A percentile compares a stretch with the other conserved stretches of the same genome.
phyloP scores from a whole-genome alignment of 2,888 invertebrate species.

The Sturmia bella region DNA sequence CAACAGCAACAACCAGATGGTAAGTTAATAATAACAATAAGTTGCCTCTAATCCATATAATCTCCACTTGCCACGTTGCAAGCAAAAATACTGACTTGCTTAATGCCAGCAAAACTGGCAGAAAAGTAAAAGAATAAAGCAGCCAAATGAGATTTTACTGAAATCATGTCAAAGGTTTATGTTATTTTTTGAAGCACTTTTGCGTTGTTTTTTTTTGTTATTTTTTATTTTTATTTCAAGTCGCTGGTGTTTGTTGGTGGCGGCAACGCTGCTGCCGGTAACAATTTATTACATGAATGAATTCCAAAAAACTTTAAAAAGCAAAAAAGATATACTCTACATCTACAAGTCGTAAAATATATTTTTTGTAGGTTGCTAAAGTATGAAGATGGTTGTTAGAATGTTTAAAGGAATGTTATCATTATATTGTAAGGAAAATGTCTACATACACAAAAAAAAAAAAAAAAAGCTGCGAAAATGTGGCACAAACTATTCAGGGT shows the following conservation, averaged over 20 bases:
- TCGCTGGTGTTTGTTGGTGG: conserved; percentile 33
- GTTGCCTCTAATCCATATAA: conserved; percentile 58
- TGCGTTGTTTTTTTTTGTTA: neutral
- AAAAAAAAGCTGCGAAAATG: conserved; percentile 41
- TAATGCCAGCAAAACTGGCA: neutral
- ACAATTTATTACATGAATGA: conserved; percentile 65
- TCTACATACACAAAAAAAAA: neutral
- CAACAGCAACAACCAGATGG: conserved; percentile 55
- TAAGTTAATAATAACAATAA: conserved; percentile 66
- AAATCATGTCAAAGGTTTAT: conserved; percentile 65
- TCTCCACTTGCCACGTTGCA: conserved; percentile 31
- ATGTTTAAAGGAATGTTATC: conserved; percentile 62
- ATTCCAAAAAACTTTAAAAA: conserved; percentile 23
- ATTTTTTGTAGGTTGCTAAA: conserved; percentile 43
- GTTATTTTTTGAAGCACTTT: too few relatives aligned
- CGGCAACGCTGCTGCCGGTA: conserved; percentile 40
- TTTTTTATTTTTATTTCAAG: neutral
- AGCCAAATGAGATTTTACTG: conserved; percentile 41
- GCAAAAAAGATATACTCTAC: neutral
- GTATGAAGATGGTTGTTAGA: conserved; percentile 28
- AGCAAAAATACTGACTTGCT: neutral
- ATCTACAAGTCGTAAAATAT: conserved; percentile 30
- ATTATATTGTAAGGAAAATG: conserved; percentile 22
- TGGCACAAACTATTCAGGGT: conserved; percentile 26
- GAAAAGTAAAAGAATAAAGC: conserved; percentile 19